Evolutionary conservation across 1,140 invertebrate species (phyloP).

Genomic region (Heliconius melpomene): DNA sequence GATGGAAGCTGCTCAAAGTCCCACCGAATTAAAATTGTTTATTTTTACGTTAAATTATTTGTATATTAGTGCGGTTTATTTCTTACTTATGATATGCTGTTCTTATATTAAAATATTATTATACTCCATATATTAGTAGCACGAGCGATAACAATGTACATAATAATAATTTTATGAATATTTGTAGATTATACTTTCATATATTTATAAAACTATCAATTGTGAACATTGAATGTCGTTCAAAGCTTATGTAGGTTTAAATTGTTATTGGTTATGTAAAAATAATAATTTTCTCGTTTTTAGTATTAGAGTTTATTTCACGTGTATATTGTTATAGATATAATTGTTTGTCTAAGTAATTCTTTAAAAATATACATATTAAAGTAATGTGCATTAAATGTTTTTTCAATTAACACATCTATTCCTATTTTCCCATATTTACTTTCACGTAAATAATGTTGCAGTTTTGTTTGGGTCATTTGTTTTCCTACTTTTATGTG

Average conservation of each 20-base stretch:
- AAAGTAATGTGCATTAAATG: slow-evolving; percentile 41
- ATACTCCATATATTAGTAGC: not conserved
- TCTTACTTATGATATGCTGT: not conserved
- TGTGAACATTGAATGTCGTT: slow-evolving; percentile 20
- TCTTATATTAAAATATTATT: not conserved
- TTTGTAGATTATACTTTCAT: not conserved
- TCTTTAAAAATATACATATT: slow-evolving; percentile 34
- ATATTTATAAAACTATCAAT: slow-evolving; percentile 3
- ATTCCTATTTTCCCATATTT: not conserved
- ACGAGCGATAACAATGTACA: slow-evolving; percentile 3
- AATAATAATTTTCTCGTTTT: slow-evolving; percentile 31
- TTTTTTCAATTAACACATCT: slow-evolving; percentile 24
- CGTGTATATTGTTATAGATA: slow-evolving; percentile 40
- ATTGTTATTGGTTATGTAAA: slow-evolving; percentile 24
- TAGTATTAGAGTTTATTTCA: slow-evolving; percentile 41
- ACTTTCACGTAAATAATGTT: not conserved
- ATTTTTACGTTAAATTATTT: not conserved
- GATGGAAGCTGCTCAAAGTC: slow-evolving; percentile 9
- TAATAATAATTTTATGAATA: not conserved
- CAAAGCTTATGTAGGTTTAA: slow-evolving; percentile 23
- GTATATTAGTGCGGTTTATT: not conserved
- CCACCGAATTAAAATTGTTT: slow-evolving; percentile 10
- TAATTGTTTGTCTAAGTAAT: slow-evolving; percentile 28
- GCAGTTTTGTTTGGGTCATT: not conserved
- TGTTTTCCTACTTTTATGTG: not conserved